Base-by-base conservation (phyloP, 2,113 vertebrate species). In the Tenebrosternarchus preto region DNA sequence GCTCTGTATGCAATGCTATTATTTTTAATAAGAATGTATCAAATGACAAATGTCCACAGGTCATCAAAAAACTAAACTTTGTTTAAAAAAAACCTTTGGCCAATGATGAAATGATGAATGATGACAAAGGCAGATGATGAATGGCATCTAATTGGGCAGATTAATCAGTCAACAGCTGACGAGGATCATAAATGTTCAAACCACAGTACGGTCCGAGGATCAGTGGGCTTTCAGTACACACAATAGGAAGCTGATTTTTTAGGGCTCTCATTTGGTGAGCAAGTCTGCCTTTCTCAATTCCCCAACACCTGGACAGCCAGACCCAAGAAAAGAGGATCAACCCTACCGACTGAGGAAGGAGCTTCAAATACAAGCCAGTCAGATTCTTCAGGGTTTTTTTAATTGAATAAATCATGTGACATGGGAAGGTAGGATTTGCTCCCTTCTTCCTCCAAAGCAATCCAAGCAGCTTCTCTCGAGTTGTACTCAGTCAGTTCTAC, bases 261-360 rank as follows among this genome's bases (percentile, higher is more conserved):
- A 9, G 0, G 20, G 60, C 69, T 43, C 46, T 56, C 9, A 57
- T 73, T 36, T 67, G 70, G 19, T 24, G 31, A 57, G 22, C 50
- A 22, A 15, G 39, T 74, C 5, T 67, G 22, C n/a, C n/a, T 39
- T 57, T 22, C 61, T 80, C 74, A 80, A 66, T 73, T 80, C 16
- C 29, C 46, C 73, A 60, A 8, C 11, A 50, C 59, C 69, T 24
- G 59, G 50, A 27, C 46, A 55, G n/a, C 24, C 39, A 73, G 29
- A 24, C 27, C 16, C n/a, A 53, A 73, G 27, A n/a, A 73, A 80
- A 72, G 33, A 27, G 24, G 66, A 64, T n/a, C 22, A n/a, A n/a
- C 50, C 43, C 22, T 72, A 12, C 67, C 9, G 9, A 25, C 55
- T 39, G 6, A 33, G 6, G 43, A 53, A 61, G 4, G 29, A 2